phyloP scores from a whole-genome alignment of 2,113 vertebrate genomes.

The Ctenodactylus gundi region DNA sequence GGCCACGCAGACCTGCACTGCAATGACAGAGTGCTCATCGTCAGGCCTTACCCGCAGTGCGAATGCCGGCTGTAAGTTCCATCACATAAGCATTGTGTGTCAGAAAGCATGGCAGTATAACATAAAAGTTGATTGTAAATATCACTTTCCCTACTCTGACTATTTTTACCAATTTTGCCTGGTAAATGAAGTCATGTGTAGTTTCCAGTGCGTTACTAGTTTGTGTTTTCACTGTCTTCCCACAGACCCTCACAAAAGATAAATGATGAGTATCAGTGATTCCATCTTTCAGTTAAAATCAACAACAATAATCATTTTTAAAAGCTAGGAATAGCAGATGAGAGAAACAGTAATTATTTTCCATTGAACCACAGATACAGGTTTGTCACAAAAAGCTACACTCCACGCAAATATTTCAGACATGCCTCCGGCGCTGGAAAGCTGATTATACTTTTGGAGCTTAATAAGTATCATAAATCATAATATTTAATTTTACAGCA shows the following conservation, averaged over 20 bases:
- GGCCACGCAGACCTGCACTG: not conserved
- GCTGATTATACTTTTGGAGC: slow-evolving; percentile 61
- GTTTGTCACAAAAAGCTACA: slow-evolving; percentile 1
- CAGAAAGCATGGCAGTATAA: not conserved
- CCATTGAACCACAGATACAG: not conserved
- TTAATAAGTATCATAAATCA: slow-evolving; percentile 71
- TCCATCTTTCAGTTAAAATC: not conserved
- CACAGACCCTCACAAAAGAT: not conserved
- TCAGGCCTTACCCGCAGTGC: not conserved
- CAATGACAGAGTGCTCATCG: not conserved
- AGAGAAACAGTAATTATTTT: slow-evolving; percentile 28
- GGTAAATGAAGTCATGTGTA: not conserved
- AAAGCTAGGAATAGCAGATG: not conserved
- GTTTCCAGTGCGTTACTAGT: not conserved
- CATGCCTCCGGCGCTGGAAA: slow-evolving; percentile 33
- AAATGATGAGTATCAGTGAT: slow-evolving; percentile 1
- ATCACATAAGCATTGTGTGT: not conserved
- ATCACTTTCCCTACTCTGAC: not conserved
- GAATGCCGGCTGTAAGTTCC: not conserved
- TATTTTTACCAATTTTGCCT: not conserved
- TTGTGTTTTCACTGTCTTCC: not conserved
- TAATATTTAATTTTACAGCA: slow-evolving; percentile 61
- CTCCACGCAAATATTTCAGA: slow-evolving; percentile 26
- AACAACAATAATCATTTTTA: not conserved
- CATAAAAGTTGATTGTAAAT: not conserved